Evolutionary conservation across 2,888 invertebrate genomes (phyloP), one percentile per base, ranked within the genome.

Genomic region (Lepidocyrtoides sp.): DNA sequence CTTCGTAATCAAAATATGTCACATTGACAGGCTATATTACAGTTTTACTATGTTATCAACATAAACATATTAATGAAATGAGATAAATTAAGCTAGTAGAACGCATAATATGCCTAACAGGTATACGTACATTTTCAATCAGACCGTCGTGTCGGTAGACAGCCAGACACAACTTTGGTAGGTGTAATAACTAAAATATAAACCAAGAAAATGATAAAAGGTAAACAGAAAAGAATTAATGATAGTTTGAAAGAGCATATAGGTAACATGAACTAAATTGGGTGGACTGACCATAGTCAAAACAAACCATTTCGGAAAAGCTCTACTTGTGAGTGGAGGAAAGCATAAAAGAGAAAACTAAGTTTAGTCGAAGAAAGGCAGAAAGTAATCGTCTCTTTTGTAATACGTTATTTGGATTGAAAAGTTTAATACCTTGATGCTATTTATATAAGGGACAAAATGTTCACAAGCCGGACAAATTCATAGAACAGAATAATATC

Each of bases 211-310:
- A 41, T 7, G 41, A 10, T 41, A n/a, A n/a, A n/a, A 20, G 5
- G 23, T 10, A 7, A 60, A 60, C 48, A 3, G 20, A 20, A 57
- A 17, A 2, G 29, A 23, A 26, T 26, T 26, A 26, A 8, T n/a
- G 2, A 32, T 14, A 3, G 32, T 32, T n/a, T 48, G n/a, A 14
- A 66, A 66, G 32, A 66, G n/a, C n/a, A n/a, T n/a, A n/a, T n/a
- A 32, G 66, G 29, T 66, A 66, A 29, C 29, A 1, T 66, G 32
- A 29, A 32, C 29, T 2, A 60, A 60, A 20, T n/a, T n/a, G 66
- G 14, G n/a, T 69, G 17, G 41, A 69, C 69, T 69, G 69, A 69
- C 69, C 69, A 41, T 20, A 41, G 17, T 69, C 69, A 69, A 36
- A 69, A 20, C 41, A 20, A n/a, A n/a, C n/a, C n/a, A n/a, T 20